Percentiles rank a stretch among this genome's conserved stretches.
Evolutionary conservation across 2,797 vertebrate genomes (phyloP).

Genomic region (Mus caroli): DNA sequence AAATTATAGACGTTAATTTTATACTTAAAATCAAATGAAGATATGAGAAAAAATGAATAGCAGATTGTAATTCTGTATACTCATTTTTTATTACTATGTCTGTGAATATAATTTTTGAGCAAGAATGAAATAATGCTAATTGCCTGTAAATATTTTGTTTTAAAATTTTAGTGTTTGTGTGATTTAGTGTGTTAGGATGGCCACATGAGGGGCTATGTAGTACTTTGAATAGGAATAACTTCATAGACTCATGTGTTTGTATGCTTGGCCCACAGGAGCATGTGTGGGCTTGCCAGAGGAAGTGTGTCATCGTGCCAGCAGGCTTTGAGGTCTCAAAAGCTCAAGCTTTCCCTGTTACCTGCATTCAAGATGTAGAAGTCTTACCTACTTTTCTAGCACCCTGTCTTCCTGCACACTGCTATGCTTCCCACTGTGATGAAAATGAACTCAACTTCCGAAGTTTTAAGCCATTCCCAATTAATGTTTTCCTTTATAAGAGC

Average conservation of each 20-base stretch:
- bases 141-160: not conserved
- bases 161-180: not conserved
- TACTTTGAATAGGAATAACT: not conserved
- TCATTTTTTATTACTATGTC: not conserved
- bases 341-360: not conserved
- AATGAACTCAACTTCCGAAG: not conserved
- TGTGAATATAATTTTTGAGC: not conserved
- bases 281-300: not conserved
- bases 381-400: not conserved
- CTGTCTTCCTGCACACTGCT: not conserved
- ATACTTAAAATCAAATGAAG: slow-evolving; percentile 8
- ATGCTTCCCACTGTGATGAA: not conserved
- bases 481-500: not conserved
- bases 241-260: not conserved
- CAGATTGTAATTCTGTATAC: not conserved
- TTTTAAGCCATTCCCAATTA: not conserved
- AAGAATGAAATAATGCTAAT: not conserved
- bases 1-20: slow-evolving; percentile 51
- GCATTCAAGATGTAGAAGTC: not conserved
- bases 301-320: not conserved
- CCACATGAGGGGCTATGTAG: not conserved
- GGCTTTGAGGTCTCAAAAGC: not conserved
- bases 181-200: too few species aligned
- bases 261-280: not conserved
- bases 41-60: slow-evolving; percentile 44